Conservation (phyloP, 2,113 vertebrate species). For the Seriola dumerili region DNA sequence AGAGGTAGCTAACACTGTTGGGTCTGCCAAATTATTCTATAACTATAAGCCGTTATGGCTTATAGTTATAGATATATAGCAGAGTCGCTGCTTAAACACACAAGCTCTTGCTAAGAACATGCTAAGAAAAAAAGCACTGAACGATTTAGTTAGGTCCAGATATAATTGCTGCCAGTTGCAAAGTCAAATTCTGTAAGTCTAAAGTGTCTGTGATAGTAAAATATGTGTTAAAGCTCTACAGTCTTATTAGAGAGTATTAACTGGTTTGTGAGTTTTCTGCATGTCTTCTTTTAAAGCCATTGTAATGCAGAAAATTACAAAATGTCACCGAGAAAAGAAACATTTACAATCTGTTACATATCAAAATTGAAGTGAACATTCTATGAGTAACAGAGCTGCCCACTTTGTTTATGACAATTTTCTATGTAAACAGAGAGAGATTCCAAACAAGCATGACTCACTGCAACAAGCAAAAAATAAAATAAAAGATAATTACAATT, state of each 20-base stretch:
- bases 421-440: slow-evolving; percentile 19
- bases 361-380: neutral
- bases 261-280: slow-evolving; percentile 12
- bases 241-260: slow-evolving; percentile 4
- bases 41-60: slow-evolving; percentile 1
- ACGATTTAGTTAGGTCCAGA: neutral
- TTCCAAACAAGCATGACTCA: neutral
- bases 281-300: neutral
- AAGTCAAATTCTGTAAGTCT: neutral
- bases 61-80: neutral
- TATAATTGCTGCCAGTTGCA: neutral
- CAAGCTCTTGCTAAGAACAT: neutral
- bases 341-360: slow-evolving; percentile 2
- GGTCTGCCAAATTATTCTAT: slow-evolving; percentile 25
- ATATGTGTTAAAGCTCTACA: slow-evolving; percentile 7
- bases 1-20: slow-evolving; percentile 17
- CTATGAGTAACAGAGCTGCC: neutral
- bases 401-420: slow-evolving; percentile 10
- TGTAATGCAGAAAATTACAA: slow-evolving; percentile 21
- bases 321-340: slow-evolving; percentile 9
- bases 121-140: neutral
- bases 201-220: slow-evolving; percentile 1
- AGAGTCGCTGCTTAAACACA: neutral
- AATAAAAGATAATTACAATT: neutral
- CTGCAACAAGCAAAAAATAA: slow-evolving; percentile 17